phyloP scores from a whole-genome alignment of 2,888 invertebrate genomes.

The Rhimphoctona megacephalus region DNA sequence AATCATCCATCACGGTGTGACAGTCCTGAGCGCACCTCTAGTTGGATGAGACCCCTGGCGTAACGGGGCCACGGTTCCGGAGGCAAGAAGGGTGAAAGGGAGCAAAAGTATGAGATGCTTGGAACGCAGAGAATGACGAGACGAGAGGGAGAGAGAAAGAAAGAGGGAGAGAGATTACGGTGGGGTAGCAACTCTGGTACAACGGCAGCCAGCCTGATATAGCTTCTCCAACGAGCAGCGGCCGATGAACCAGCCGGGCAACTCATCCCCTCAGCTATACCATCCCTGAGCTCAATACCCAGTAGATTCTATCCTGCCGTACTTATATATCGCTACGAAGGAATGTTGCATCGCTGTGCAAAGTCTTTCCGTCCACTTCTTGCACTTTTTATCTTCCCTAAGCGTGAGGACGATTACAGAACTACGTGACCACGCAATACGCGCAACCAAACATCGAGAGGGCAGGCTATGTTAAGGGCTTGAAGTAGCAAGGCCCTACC shows the following conservation, averaged over 20 bases:
- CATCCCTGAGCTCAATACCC: constrained; percentile 78
- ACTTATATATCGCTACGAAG: constrained; percentile 27
- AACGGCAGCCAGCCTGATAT: constrained; percentile 59
- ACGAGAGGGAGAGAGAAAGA: constrained; percentile 23
- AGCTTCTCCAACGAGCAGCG: constrained; percentile 61
- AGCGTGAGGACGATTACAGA: constrained; percentile 18
- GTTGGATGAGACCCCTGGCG: constrained; percentile 78
- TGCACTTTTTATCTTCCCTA: constrained; percentile 56
- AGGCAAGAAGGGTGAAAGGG: constrained; percentile 66
- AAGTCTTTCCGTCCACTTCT: constrained; percentile 29
- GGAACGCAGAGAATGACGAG: constrained; percentile 48
- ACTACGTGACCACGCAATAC: constrained; percentile 37
- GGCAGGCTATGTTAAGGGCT: background rate
- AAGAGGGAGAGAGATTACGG: constrained; percentile 47
- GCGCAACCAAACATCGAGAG: constrained; percentile 9
- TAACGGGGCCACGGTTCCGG: constrained; percentile 69
- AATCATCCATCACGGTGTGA: constrained; percentile 84
- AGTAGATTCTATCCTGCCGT: constrained; percentile 75
- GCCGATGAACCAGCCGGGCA: constrained; percentile 78
- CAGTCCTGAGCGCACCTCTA: constrained; percentile 79
- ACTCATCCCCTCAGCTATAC: constrained; percentile 68
- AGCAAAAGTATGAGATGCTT: constrained; percentile 47
- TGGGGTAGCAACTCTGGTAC: constrained; percentile 60
- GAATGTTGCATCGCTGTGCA: background rate
- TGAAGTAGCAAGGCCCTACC: background rate